Base-by-base conservation (phyloP, 2,113 vertebrate species). In the Indicator maculatus region DNA sequence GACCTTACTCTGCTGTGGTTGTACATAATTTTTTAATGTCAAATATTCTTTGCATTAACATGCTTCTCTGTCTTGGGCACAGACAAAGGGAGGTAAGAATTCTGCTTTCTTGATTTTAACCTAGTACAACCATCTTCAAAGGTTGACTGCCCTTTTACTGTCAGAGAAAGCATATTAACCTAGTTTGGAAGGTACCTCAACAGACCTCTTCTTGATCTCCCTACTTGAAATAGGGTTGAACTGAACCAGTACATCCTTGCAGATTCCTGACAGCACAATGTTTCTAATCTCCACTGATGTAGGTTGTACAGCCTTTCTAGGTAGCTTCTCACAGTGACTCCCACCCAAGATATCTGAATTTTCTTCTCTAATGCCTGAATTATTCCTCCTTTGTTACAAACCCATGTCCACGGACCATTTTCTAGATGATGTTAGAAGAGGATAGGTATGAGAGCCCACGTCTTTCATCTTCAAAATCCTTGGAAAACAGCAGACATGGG, bases 11-110 rank as follows among this genome's bases (percentile, higher is more conserved):
- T 44, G 76, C 91, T 94, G 72, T 64, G 38, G 77, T 87, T 94
- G 56, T 95, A 95, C 86, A 93, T 97, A 88, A 89, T 93, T 95
- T 96, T 96, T 96, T 97, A 96, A 97, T 95, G 94, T 94, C 93
- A 83, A 71, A 64, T 88, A 86, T 75, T 97, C 96, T 96, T 93
- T 95, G 36, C 81, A 88, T 94, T 96, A 96, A 88, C 74, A 81
- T 65, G 63, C 86, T 95, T 88, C 93, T 91, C 36, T 23, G 41
- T 93, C 92, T 87, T 83, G 36, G 24, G 58, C 83, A 85, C 82
- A 75, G 92, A 72, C 52, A 77, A 91, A 94, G 59, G 30, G 75
- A 95, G 83, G 86, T 88, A 95, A 88, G 86, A 77, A 81, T 76
- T 88, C 85, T 84, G 65, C 70, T 83, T 92, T 70, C 91, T 90